Base-by-base conservation (phyloP, 2,797 vertebrate species). In the Enteromius thamalakanensis region DNA sequence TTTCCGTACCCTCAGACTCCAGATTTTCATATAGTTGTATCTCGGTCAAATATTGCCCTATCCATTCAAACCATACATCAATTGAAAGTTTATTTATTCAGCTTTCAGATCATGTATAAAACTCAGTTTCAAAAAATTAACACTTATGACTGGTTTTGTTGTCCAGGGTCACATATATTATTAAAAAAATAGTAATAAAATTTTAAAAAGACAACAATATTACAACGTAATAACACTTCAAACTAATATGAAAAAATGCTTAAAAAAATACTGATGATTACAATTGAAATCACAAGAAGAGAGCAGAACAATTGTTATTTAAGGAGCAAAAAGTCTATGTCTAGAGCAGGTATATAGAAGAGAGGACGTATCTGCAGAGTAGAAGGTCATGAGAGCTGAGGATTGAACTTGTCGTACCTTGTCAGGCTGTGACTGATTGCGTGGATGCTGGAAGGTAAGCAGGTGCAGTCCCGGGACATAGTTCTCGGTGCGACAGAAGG, bases 381-480 rank as follows among this genome's bases (percentile, higher is more conserved):
- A 17, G 23, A 71, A 82, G 34, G 34, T 55, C 64, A 47, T 32
- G 17, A 82, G 19, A 82, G 45, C 17, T 62, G 32, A 81, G 21
- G 42, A n/a, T 10, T 26, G 21, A 67, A 64, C 90, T 91, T 76
- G 47, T 91, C 88, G 64, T 95, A 98, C 97, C 97, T 98, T 96
- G 92, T 98, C 97, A 1, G 97, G 97, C 93, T 98, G 97, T 84
- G 97, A 98, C 88, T 96, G 92, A 64, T 98, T 98, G 91, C 96
- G 96, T 1, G 96, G 97, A 90, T 98, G 96, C 93, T 97, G 96
- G 93, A 96, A 97, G 90, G 96, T 97, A 91, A 98, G 96, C 90
- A 97, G 95, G 93, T 98, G 97, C 89, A 98, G 95, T 92, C 97
- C 97, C 78, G 97, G 97, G 91, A 97, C 93, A 93, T 96, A 97